Base-by-base conservation (phyloP, 2,113 vertebrate species). In the Acrocephalus arundinaceus region DNA sequence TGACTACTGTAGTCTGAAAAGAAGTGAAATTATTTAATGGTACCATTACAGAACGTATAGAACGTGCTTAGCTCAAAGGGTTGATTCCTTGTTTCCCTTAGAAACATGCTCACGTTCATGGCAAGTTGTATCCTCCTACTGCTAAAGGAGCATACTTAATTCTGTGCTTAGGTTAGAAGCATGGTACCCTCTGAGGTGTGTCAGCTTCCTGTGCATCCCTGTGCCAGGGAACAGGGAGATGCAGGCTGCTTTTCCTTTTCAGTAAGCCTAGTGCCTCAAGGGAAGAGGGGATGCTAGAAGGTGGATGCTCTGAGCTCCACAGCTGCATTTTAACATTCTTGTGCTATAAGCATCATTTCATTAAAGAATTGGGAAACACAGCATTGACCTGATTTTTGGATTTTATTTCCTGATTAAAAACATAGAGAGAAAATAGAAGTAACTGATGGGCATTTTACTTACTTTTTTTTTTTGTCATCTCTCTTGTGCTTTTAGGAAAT, bases 401-500 rank as follows among this genome's bases (percentile, higher is more conserved):
- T 91, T 90, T 75, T 62, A 30, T 93, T 89, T 91, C 16, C 30
- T 84, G 13, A 25, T 86, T 78, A n/a, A 79, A 95, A 82, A 49
- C 1, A 1, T 27, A 33, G 31, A 22, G 19, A 37, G 14, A 10
- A 87, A 66, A 55, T 33, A 51, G 11, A 77, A 74, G 39, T 63
- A 46, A 62, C 37, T 39, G 13, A 25, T 54, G 11, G 59, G 15
- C 6, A 33, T 77, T 85, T 81, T 49, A 43, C 6, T 76, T 72
- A 35, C 2, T 71, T 68, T 51, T 78, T 68, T 51, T 78, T 45
- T 58, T 87, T 89, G 51, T 17, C 25, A 57, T 62, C 21, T 59
- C 10, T 93, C 76, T 97, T 97, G 27, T 96, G 87, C 91, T 74
- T 95, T 90, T 89, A 98, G 98, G 97, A 94, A 82, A 96, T 68